These are phyloP conservation scores for Bos indicus DNA, from an alignment of 2,113 vertebrate genomes.

Conservation along the genomic window DNA sequence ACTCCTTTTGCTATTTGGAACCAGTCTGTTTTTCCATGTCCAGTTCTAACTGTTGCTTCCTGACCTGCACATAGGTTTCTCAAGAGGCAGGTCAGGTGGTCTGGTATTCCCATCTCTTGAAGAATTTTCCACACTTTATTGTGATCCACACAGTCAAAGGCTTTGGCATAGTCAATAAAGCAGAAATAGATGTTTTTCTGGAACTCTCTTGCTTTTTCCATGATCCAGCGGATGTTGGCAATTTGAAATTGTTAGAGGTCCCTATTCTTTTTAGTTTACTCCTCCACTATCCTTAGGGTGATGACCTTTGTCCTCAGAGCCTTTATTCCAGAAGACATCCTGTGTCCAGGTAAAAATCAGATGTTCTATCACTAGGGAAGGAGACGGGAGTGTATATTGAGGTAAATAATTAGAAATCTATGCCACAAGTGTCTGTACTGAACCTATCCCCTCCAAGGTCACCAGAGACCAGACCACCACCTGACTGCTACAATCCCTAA, in stretches of 20 bases:
- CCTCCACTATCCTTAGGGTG: neutral
- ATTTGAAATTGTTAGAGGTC: neutral
- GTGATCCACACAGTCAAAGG: too few species aligned
- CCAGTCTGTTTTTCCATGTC: too few species aligned
- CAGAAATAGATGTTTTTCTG: too few species aligned
- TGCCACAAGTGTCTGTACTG: neutral
- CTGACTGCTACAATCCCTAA: neutral
- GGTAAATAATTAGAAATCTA: neutral
- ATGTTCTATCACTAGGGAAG: neutral
- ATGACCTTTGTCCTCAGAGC: neutral
- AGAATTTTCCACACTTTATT: too few species aligned
- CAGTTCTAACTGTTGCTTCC: too few species aligned
- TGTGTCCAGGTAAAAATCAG: neutral
- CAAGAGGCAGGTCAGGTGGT: too few species aligned
- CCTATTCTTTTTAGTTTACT: slow-evolving; percentile 6
- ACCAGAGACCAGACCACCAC: neutral
- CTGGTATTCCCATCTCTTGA: too few species aligned
- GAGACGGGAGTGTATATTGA: neutral
- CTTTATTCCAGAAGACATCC: neutral
- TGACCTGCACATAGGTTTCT: too few species aligned
- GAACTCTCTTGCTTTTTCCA: too few species aligned
- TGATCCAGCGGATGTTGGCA: too few species aligned
- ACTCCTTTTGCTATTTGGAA: too few species aligned
- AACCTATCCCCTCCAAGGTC: neutral
- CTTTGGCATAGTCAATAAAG: too few species aligned